Evolutionary conservation across 2,113 vertebrate genomes (phyloP).

Genomic region (Carlito syrichta): DNA sequence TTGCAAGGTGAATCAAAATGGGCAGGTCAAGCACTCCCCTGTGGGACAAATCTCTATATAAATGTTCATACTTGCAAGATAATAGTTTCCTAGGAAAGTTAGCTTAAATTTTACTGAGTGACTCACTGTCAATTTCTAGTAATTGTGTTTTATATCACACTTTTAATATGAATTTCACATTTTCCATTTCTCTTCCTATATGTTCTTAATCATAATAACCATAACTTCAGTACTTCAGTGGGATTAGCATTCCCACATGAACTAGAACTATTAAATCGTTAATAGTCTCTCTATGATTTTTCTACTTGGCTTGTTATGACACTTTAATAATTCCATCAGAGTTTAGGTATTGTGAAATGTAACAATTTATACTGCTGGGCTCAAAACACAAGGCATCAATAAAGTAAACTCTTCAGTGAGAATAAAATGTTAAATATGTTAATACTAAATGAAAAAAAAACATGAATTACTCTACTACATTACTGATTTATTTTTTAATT

Average conservation of each 20-base stretch:
- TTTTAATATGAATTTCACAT: constrained; percentile 55
- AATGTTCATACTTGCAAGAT: background rate
- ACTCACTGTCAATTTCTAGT: constrained; percentile 31
- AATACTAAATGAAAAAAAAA: background rate
- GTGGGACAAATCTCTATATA: background rate
- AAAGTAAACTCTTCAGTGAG: constrained; percentile 2
- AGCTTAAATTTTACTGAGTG: background rate
- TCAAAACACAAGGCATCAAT: background rate
- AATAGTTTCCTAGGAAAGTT: background rate
- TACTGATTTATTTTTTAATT: background rate
- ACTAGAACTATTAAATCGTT: constrained; percentile 47
- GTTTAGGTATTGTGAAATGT: constrained; percentile 50
- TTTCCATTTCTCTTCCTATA: constrained; percentile 50
- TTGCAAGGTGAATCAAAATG: background rate
- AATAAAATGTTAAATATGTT: constrained; percentile 50
- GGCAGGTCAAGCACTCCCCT: background rate
- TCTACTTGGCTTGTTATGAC: constrained; percentile 59
- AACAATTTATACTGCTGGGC: constrained; percentile 17
- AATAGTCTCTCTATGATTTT: constrained; percentile 53
- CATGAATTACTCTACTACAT: constrained; percentile 10
- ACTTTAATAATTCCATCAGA: constrained; percentile 52
- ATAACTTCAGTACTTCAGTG: constrained; percentile 40
- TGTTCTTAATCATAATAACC: constrained; percentile 57
- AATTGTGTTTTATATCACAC: constrained; percentile 46
- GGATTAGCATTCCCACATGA: constrained; percentile 41